Evolutionary conservation across 2,797 vertebrate species (phyloP).

Genomic region (Malacoraja senta): DNA sequence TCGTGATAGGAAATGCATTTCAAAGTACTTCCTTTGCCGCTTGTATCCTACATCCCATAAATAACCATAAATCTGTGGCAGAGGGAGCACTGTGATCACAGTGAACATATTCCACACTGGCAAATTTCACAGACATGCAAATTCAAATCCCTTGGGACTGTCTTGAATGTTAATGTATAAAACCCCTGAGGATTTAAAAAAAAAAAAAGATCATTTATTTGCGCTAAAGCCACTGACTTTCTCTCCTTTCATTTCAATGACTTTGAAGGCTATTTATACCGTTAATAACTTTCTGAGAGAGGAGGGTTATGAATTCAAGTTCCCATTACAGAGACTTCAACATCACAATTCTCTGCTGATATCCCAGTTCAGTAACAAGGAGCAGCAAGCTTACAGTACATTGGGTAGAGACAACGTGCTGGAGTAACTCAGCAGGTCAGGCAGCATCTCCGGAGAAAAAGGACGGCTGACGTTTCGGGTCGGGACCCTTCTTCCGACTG

Average conservation of each 20-base stretch:
- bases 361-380: no score
- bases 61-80: slow-evolving; percentile 14
- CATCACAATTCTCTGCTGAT: no score
- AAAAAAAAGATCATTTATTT: not conserved
- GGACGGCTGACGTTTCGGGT: no score
- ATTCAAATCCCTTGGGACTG: not conserved
- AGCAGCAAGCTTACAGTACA: no score
- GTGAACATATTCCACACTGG: not conserved
- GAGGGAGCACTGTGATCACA: not conserved
- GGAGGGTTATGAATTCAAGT: not conserved
- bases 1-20: slow-evolving; percentile 17
- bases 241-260: not conserved
- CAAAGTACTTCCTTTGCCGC: not conserved
- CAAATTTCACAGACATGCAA: slow-evolving; percentile 14
- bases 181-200: no score
- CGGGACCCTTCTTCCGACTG: no score
- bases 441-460: no score
- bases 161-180: not conserved
- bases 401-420: no score
- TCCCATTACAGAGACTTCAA: not conserved
- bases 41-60: not conserved
- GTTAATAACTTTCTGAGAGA: not conserved
- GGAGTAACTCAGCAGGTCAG: no score
- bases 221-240: not conserved
- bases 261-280: not conserved